Evolutionary conservation across 2,797 vertebrate species (phyloP), one percentile per base, ranked within the genome.

Genomic region (Callimico goeldii): DNA sequence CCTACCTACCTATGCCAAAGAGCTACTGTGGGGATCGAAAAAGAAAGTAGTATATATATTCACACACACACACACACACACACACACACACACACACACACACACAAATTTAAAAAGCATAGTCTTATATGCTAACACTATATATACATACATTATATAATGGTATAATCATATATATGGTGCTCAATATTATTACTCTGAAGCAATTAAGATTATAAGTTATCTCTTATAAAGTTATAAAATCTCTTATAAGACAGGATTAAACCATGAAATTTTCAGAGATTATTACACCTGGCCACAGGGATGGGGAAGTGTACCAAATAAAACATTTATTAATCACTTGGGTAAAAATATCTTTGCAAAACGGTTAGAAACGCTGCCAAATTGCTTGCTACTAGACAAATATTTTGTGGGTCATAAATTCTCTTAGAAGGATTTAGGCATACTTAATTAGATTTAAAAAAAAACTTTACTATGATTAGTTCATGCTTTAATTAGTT

Each of bases 321-420:
- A 97, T 43, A 82, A 97, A 96, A 91, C 13, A 93, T 93, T 94
- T 95, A 30, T 83, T 93, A 93, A 96, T 88, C 76, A 90, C 1
- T 94, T 95, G 4, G 22, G 58, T 90, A 82, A 91, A 94, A 96
- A 58, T 30, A 77, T 86, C n/a, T 97, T 94, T 97, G 87, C 36
- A 92, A 96, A 97, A 96, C 48, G 94, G 91, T 97, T 96, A 94
- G 88, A 97, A 95, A 93, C 81, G 64, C 61, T 58, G 6, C 55
- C 97, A 97, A 94, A 95, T 91, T 96, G 24, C 61, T 83, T 92
- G 58, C n/a, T 79, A 93, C n/a, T 93, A 83, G n/a, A 88, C 36
- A 94, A 88, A 80, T 96, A 97, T 81, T 96, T 96, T 97, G 77
- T 93, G 84, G 79, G 39, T 96, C 81, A 92, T 97, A 97, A 93